Conservation (phyloP, 2,797 vertebrate genomes). For the Scyliorhinus canicula region DNA sequence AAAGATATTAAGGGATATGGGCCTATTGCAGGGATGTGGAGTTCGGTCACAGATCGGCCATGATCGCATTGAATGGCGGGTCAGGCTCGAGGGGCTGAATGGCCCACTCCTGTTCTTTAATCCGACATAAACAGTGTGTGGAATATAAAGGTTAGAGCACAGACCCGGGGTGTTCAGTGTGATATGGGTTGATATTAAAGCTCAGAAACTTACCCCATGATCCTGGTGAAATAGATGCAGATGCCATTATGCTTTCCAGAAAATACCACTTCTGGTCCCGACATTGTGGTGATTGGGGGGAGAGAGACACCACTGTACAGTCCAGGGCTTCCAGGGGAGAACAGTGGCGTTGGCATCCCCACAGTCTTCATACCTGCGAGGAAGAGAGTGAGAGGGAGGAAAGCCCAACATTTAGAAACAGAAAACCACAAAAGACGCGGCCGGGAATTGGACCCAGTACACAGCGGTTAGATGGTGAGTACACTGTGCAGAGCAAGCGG, state of each 20-base stretch:
- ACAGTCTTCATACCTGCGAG: slow-evolving; percentile 62
- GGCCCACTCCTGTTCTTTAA: no score
- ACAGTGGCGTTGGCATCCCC: slow-evolving; percentile 64
- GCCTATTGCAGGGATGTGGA: no score
- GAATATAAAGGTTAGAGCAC: background rate
- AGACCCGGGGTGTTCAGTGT: background rate
- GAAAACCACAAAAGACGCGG: background rate
- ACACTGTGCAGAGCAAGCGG: no score
- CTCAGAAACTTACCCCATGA: slow-evolving; percentile 74
- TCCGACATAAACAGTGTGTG: no score
- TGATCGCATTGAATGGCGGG: no score
- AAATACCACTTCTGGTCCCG: slow-evolving; percentile 86
- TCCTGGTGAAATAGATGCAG: slow-evolving; percentile 86
- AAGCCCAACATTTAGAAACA: background rate
- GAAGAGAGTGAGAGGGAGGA: background rate
- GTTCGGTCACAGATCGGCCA: no score
- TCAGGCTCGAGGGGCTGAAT: no score
- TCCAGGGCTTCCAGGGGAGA: slow-evolving; percentile 53
- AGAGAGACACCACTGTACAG: slow-evolving; percentile 45
- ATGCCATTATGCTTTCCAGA: slow-evolving; percentile 95
- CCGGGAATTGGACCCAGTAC: background rate
- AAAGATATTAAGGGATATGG: no score
- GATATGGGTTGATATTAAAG: background rate
- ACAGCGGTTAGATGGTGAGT: no score
- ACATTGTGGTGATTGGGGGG: slow-evolving; percentile 60